phyloP scores from a whole-genome alignment of 2,797 vertebrate genomes.

The Hirundo rustica region DNA sequence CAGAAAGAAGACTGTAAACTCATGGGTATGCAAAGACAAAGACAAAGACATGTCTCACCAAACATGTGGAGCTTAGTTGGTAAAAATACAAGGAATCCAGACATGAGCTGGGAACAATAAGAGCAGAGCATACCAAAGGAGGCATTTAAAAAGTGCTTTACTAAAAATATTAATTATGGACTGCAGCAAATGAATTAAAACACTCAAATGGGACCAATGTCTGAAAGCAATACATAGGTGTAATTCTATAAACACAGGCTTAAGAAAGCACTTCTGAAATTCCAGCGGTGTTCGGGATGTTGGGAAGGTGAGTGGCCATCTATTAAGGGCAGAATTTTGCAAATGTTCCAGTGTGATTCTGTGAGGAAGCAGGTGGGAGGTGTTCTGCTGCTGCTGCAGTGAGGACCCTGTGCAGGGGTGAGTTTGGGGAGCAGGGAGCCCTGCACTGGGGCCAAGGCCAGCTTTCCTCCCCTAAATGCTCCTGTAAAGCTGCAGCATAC shows the following conservation, averaged over 20 bases:
- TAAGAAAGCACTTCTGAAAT: not conserved
- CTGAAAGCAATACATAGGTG: not conserved
- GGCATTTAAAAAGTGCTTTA: not conserved
- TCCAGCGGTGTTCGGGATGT: not conserved
- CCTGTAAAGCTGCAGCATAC: not conserved
- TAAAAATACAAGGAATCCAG: not conserved
- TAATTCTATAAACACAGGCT: not conserved
- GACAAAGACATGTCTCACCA: not conserved
- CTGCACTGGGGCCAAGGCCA: not conserved
- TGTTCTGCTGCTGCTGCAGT: not conserved
- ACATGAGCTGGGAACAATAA: not conserved
- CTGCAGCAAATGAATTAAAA: not conserved
- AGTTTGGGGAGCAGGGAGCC: not conserved
- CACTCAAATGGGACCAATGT: not conserved
- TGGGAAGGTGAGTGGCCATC: not conserved
- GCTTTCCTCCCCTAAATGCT: not conserved
- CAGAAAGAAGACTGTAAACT: not conserved
- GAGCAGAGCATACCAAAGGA: not conserved
- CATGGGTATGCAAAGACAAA: not conserved
- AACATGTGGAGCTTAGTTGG: not conserved
- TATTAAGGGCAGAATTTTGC: not conserved
- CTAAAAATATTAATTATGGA: slow-evolving; percentile 10
- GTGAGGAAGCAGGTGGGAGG: not conserved
- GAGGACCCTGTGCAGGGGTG: not conserved
- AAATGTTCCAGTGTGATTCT: not conserved